Base-by-base conservation (phyloP, 2,797 vertebrate genomes). In the Cynopterus sphinx region DNA sequence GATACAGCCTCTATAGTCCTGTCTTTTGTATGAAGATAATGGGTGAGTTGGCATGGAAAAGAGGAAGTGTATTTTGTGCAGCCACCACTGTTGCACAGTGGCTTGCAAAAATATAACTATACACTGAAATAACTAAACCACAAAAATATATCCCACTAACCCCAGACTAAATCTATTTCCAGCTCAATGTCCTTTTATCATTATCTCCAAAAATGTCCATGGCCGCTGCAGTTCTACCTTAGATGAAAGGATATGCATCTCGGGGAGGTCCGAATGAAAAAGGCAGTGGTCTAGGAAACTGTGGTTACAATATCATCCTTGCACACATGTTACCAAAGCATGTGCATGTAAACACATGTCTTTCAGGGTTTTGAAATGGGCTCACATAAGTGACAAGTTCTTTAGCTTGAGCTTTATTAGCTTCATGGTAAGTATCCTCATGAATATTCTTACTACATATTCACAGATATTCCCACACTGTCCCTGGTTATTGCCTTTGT, bases 151-250 rank as follows among this genome's bases (percentile, higher is more conserved):
- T 71, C 59, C 84, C 28, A 31, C 33, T 36, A 74, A 90, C 53
- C 51, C 51, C 26, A 90, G 84, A 59, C 31, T 83, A 87, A 97
- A 70, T 46, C 12, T 28, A 84, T 92, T 79, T 92, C 86, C 67
- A 79, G 33, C 33, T 68, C 36, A n/a, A 43, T n/a, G 90, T 88
- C 53, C 22, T 90, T 94, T 75, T 46, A 88, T 63, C 31, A 91
- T 46, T 46, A 53, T 49, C 28, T 41, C 19, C 55, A 13, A 82
- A 81, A 75, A 86, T 67, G 51, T 82, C 78, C 91, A 46, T 46
- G 78, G 22, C 53, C 46, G 59, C 33, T 28, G 33, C 49, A 59
- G 0, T 71, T 16, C 28, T 83, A 61, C 88, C 81, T 95, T 73
- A 73, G 46, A 74, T 73, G 70, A 95, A 92, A 90, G 59, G 26